Evolutionary conservation across 2,888 invertebrate species (phyloP).

Genomic region (Rugalucina vietnamica): DNA sequence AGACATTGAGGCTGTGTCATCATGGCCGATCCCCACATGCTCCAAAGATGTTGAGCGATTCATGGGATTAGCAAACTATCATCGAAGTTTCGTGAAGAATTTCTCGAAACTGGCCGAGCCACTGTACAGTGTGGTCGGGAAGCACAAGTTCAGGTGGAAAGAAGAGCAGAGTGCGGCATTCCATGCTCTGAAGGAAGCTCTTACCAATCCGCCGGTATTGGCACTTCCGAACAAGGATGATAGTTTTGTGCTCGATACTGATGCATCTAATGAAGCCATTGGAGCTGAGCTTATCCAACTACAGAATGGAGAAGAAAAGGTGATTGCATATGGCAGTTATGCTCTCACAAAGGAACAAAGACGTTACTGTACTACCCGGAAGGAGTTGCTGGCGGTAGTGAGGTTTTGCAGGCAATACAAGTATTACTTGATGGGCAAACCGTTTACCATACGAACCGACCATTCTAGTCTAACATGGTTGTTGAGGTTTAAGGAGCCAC

Average conservation of each 20-base stretch:
- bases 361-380: conserved; percentile 22
- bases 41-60: conserved; percentile 46
- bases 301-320: conserved; percentile 20
- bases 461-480: conserved; percentile 25
- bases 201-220: conserved; percentile 31
- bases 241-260: conserved; percentile 36
- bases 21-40: conserved; percentile 30
- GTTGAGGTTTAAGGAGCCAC: background rate
- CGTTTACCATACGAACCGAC: conserved; percentile 20
- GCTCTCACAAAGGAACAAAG: conserved; percentile 18
- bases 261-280: conserved; percentile 42
- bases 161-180: conserved; percentile 29
- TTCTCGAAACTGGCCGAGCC: conserved; percentile 49
- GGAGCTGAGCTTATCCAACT: conserved; percentile 34
- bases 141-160: conserved; percentile 37
- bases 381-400: conserved; percentile 17
- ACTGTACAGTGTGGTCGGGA: conserved; percentile 38
- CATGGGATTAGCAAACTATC: conserved; percentile 53
- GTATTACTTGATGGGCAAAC: conserved; percentile 15
- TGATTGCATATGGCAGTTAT: conserved; percentile 26
- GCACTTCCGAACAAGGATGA: conserved; percentile 30
- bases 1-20: conserved; percentile 1
- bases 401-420: background rate
- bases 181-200: background rate
- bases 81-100: conserved; percentile 36